Percentiles rank a stretch among this genome's conserved stretches.
phyloP scores from a whole-genome alignment of 2,888 invertebrate genomes.

The Dioctria rufipes region DNA sequence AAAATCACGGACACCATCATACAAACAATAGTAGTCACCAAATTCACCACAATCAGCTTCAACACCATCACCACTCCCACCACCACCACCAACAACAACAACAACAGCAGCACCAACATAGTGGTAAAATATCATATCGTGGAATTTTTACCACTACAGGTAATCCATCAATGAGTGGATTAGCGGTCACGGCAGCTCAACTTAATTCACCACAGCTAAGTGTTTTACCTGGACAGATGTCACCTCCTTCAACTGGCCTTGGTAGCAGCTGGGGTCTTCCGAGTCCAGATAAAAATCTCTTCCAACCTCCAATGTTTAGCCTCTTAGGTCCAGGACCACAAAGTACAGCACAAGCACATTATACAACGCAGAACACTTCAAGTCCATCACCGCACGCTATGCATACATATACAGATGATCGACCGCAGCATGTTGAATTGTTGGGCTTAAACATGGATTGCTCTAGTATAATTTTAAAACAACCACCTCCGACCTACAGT shows the following conservation, averaged over 20 bases:
- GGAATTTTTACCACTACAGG: slow-evolving; percentile 82
- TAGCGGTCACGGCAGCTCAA: slow-evolving; percentile 64
- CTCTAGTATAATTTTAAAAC: slow-evolving; percentile 74
- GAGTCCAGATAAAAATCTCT: slow-evolving; percentile 78
- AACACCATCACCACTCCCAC: slow-evolving; percentile 69
- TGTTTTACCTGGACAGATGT: slow-evolving; percentile 71
- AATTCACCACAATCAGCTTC: slow-evolving; percentile 68
- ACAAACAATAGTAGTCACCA: slow-evolving; percentile 63
- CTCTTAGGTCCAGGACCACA: slow-evolving; percentile 76
- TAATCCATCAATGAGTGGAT: slow-evolving; percentile 70
- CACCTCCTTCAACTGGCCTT: slow-evolving; percentile 75
- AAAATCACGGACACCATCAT: slow-evolving; percentile 66
- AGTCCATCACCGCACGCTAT: slow-evolving; percentile 69
- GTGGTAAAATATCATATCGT: slow-evolving; percentile 76
- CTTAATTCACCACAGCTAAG: slow-evolving; percentile 69
- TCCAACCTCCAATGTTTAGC: slow-evolving; percentile 77
- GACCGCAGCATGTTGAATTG: slow-evolving; percentile 74
- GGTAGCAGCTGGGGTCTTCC: slow-evolving; percentile 83
- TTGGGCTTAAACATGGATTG: slow-evolving; percentile 77
- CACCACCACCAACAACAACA: slow-evolving; percentile 71
- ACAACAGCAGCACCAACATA: slow-evolving; percentile 71
- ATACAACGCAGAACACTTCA: slow-evolving; percentile 72
- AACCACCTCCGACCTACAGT: slow-evolving; percentile 76
- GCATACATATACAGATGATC: slow-evolving; percentile 70
- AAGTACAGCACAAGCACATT: slow-evolving; percentile 74